Evolutionary conservation across 2,888 invertebrate species (phyloP).

Genomic region (Eulithis prunata): DNA sequence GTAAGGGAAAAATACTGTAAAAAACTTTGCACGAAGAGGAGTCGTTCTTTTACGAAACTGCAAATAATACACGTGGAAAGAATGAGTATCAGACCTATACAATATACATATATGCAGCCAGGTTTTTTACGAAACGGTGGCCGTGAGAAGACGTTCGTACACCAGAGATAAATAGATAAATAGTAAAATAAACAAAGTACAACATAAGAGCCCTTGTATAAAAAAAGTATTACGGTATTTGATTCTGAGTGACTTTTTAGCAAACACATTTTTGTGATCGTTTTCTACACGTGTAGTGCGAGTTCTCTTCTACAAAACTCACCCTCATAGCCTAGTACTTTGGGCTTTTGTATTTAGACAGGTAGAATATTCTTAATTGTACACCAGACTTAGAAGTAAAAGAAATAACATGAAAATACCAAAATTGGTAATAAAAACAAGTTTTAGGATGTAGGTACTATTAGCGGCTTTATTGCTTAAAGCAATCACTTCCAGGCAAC

Average conservation of each 20-base stretch:
- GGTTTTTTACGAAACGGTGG: neutral
- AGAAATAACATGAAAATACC: no score
- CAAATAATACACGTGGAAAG: slow-evolving; percentile 22
- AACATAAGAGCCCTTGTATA: no score
- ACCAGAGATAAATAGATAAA: no score
- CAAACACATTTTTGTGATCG: slow-evolving; percentile 27
- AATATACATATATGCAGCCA: no score
- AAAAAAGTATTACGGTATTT: slow-evolving; percentile 39
- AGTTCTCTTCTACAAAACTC: slow-evolving; percentile 7
- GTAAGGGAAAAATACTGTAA: slow-evolving; percentile 12
- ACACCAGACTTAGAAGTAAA: no score
- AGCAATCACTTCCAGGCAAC: no score
- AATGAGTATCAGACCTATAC: slow-evolving; percentile 51
- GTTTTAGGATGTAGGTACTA: no score
- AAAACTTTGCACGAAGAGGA: slow-evolving; percentile 10
- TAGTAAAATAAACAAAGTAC: no score
- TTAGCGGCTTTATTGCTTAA: no score
- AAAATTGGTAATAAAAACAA: no score
- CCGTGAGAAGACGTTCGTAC: neutral
- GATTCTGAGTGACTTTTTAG: slow-evolving; percentile 64
- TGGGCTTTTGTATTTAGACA: no score
- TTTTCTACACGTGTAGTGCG: slow-evolving; percentile 9
- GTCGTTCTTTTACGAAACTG: slow-evolving; percentile 17
- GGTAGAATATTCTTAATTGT: no score
- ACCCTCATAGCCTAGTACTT: neutral